These are phyloP conservation scores for Garra rufa DNA, from an alignment of 2,113 vertebrate species.

Conservation along the genomic window DNA sequence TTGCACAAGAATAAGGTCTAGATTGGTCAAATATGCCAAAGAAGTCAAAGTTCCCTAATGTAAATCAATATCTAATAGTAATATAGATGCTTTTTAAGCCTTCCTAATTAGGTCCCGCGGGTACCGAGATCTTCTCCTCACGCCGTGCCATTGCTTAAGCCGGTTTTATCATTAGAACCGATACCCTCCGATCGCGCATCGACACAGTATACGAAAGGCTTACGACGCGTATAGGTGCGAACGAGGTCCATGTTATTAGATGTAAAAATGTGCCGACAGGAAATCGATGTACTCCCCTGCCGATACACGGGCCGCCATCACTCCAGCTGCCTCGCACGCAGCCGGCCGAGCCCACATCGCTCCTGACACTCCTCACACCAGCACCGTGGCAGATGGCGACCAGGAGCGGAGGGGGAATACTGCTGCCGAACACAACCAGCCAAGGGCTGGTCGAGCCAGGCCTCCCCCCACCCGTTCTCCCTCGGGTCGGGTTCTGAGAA, in stretches of 20 bases:
- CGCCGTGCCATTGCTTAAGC: conserved; percentile 32
- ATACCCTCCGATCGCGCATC: not conserved
- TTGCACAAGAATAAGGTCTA: conserved; percentile 61
- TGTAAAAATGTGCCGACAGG: conserved; percentile 55
- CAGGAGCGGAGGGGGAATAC: conserved; percentile 46
- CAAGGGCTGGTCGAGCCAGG: conserved; percentile 28
- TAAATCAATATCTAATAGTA: conserved; percentile 46
- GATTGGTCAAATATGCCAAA: conserved; percentile 8
- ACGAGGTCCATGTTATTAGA: conserved; percentile 46
- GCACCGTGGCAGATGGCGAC: conserved; percentile 57
- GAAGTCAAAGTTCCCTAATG: conserved; percentile 51
- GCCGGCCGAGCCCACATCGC: conserved; percentile 40
- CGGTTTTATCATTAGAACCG: conserved; percentile 46
- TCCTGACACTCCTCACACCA: conserved; percentile 46
- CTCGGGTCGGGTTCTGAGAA: conserved; percentile 65
- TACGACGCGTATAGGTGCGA: conserved; percentile 27
- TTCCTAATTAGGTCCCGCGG: conserved; percentile 50
- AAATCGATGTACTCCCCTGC: conserved; percentile 60
- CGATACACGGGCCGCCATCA: conserved; percentile 48
- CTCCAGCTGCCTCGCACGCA: conserved; percentile 54
- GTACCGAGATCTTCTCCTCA: conserved; percentile 23
- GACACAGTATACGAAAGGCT: conserved; percentile 13
- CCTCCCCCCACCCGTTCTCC: conserved; percentile 56
- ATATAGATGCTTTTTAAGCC: conserved; percentile 40
- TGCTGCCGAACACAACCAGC: conserved; percentile 60